A percentile compares a stretch with the other conserved stretches of the same genome.
Evolutionary conservation across 2,797 vertebrate species (phyloP).

Genomic region (Alca torda): DNA sequence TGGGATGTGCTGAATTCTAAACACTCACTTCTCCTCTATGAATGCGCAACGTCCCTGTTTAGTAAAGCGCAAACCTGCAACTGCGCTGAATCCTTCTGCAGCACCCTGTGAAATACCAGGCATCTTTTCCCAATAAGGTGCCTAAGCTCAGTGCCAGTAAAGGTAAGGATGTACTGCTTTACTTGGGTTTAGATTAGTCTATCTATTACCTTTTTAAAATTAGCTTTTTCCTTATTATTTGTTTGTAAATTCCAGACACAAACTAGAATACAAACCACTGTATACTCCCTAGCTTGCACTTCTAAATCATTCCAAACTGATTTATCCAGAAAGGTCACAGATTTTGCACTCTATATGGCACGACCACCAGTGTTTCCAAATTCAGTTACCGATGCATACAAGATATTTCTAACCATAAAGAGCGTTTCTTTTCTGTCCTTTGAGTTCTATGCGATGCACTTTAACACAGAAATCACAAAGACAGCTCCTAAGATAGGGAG

Average conservation of each 20-base stretch:
- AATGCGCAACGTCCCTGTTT: background rate
- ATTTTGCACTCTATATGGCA: background rate
- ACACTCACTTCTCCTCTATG: background rate
- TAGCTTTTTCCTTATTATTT: background rate
- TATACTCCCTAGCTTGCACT: too few relatives aligned
- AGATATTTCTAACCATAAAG: background rate
- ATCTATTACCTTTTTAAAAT: background rate
- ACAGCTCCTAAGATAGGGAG: background rate
- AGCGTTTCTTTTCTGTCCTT: background rate
- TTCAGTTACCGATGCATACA: background rate
- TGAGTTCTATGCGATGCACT: background rate
- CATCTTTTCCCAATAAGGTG: background rate
- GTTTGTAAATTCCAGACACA: background rate
- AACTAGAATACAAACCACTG: background rate
- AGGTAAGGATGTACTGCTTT: background rate
- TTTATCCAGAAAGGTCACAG: background rate
- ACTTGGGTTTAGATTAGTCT: background rate
- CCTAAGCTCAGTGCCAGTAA: background rate
- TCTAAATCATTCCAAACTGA: background rate
- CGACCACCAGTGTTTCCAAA: background rate
- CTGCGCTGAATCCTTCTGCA: background rate
- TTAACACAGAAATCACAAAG: background rate
- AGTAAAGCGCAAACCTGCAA: background rate
- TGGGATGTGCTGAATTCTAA: background rate
- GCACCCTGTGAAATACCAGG: background rate